Percentiles rank a stretch among this genome's conserved stretches.
Conservation (phyloP, 2,888 invertebrate genomes). For the Ornithoptera priamus region DNA sequence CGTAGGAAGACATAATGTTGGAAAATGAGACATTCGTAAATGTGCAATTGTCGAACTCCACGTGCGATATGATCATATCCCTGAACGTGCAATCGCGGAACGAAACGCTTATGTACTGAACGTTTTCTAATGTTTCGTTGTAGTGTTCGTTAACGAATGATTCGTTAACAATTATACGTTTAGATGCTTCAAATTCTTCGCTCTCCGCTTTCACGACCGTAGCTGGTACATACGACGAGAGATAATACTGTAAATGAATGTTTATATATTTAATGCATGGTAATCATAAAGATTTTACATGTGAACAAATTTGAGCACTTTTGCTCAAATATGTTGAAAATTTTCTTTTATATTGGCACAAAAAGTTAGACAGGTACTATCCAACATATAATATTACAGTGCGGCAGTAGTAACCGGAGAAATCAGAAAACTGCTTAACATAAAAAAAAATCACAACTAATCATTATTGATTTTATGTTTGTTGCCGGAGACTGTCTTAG, state of each 20-base stretch:
- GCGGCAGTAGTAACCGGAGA: too few species aligned
- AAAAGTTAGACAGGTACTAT: too few species aligned
- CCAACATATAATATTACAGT: too few species aligned
- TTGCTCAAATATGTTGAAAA: too few species aligned
- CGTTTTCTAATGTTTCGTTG: slow-evolving; percentile 81
- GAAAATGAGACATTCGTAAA: slow-evolving; percentile 85
- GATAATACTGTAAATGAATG: slow-evolving; percentile 61
- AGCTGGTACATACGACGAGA: slow-evolving; percentile 77
- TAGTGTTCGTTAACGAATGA: slow-evolving; percentile 69
- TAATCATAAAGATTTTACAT: too few species aligned
- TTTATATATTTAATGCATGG: not conserved
- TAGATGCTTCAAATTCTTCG: slow-evolving; percentile 51
- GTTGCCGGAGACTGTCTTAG: too few species aligned
- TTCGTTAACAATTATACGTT: slow-evolving; percentile 49
- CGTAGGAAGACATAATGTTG: slow-evolving; percentile 85
- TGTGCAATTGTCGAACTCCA: slow-evolving; percentile 84
- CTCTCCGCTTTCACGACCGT: slow-evolving; percentile 69
- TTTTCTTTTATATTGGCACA: too few species aligned
- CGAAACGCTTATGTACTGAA: slow-evolving; percentile 79
- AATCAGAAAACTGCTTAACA: too few species aligned
- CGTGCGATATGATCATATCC: slow-evolving; percentile 85
- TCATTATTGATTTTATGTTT: too few species aligned
- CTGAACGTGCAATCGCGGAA: slow-evolving; percentile 84
- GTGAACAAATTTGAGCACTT: too few species aligned
- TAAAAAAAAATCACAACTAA: too few species aligned